Conservation (phyloP, 2,888 invertebrate genomes). For the Habrosyne pyritoides region DNA sequence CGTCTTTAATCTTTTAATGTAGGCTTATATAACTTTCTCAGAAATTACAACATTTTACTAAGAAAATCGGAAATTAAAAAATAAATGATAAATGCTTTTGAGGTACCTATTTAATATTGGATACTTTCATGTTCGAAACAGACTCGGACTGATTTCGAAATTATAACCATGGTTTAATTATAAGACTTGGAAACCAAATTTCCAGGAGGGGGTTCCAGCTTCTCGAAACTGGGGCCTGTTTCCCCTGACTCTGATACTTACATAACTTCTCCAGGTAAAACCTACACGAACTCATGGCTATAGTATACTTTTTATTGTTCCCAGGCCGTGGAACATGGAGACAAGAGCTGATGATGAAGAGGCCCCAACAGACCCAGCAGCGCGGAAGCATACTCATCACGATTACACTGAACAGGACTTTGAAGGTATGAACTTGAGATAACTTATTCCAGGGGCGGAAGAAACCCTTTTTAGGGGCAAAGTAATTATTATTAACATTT, state of each 20-base stretch:
- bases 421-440: slow-evolving; percentile 85
- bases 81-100: no score
- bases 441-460: background rate
- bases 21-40: background rate
- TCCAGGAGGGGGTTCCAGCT: no score
- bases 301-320: slow-evolving; percentile 25
- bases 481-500: background rate
- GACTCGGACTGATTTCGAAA: no score
- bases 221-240: no score
- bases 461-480: background rate
- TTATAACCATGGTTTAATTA: no score
- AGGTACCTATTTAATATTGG: no score
- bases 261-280: no score
- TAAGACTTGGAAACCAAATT: no score
- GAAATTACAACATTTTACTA: background rate
- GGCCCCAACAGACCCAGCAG: slow-evolving; percentile 94
- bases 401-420: slow-evolving; percentile 94
- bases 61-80: no score
- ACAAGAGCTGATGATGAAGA: slow-evolving; percentile 85
- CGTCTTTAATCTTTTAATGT: slow-evolving; percentile 1
- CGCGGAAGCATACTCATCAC: slow-evolving; percentile 88
- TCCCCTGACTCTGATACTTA: no score
- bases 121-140: no score
- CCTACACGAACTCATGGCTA: no score
- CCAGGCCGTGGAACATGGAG: slow-evolving; percentile 71